Conservation (phyloP, 2,888 invertebrate species). For the Platycheirus rosarum region DNA sequence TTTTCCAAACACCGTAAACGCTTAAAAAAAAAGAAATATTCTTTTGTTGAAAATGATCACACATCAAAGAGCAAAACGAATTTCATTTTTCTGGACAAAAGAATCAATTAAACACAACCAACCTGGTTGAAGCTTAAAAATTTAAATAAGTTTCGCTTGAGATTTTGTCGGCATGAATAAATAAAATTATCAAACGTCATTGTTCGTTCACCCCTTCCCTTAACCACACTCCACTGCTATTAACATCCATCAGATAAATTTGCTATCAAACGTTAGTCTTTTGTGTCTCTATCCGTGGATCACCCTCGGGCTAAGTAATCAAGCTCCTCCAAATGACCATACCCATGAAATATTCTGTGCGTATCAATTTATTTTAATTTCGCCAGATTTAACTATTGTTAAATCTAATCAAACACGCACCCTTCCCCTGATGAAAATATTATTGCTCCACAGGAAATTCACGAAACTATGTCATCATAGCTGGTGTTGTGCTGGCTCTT, state of each 20-base stretch:
- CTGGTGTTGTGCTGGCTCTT: slow-evolving; percentile 34
- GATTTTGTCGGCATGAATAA: slow-evolving; percentile 7
- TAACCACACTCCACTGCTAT: background rate
- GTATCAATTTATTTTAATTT: slow-evolving; percentile 55
- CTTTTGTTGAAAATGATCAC: no score
- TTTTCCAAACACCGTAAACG: no score
- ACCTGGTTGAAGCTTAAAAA: background rate
- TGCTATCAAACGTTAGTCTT: background rate
- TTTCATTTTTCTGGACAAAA: no score
- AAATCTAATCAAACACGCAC: slow-evolving; percentile 30
- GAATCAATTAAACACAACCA: no score
- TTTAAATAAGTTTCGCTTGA: background rate
- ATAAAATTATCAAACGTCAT: no score
- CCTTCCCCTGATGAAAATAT: slow-evolving; percentile 23
- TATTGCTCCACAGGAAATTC: background rate
- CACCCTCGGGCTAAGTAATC: slow-evolving; percentile 11
- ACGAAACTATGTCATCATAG: slow-evolving; percentile 1
- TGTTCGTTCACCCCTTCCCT: no score
- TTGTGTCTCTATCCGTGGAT: background rate
- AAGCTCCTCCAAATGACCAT: slow-evolving; percentile 10
- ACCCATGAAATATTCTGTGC: slow-evolving; percentile 34
- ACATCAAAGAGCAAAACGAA: no score
- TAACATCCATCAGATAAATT: slow-evolving; percentile 9
- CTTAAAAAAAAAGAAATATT: no score
- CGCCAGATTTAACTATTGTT: slow-evolving; percentile 20